These are phyloP conservation scores for Ischnus inquisitorius DNA, from an alignment of 2,888 invertebrate genomes.

Conservation along the genomic window DNA sequence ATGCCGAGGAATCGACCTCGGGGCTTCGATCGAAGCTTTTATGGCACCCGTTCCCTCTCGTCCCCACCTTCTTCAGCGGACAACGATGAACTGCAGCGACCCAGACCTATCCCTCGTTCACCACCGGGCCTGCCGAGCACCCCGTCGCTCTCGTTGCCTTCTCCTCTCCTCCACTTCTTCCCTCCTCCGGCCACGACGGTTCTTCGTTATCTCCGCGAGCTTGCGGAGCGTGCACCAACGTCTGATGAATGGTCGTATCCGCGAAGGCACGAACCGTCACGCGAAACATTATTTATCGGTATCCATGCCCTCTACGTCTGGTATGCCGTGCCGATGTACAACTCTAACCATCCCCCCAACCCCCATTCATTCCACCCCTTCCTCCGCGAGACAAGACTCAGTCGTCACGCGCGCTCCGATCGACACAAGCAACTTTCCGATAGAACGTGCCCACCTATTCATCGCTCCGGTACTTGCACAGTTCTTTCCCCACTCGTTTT, in stretches of 20 bases:
- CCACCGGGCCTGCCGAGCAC: not conserved
- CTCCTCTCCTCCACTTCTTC: constrained; percentile 2
- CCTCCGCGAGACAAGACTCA: constrained; percentile 10
- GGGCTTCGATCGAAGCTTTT: constrained; percentile 10
- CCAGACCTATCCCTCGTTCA: constrained; percentile 32
- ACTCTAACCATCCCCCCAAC: not conserved
- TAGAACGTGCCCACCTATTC: constrained; percentile 13
- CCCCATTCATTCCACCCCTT: not conserved
- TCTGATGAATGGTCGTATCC: constrained; percentile 79
- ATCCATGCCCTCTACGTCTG: constrained; percentile 58
- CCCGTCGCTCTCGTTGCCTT: constrained; percentile 19
- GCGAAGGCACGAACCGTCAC: constrained; percentile 78
- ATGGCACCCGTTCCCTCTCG: not conserved
- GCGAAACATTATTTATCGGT: constrained; percentile 80
- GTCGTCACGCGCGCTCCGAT: constrained; percentile 30
- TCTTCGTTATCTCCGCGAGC: constrained; percentile 76
- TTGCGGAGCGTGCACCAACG: constrained; percentile 60
- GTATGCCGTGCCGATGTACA: constrained; percentile 12
- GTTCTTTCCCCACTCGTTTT: not conserved
- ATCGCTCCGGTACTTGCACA: not conserved
- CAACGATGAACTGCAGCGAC: constrained; percentile 1
- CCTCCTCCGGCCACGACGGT: constrained; percentile 8
- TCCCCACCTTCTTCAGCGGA: not conserved
- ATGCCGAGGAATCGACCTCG: constrained; percentile 20
- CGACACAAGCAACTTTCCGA: constrained; percentile 13